Evolutionary conservation across 2,113 vertebrate genomes (phyloP), one percentile per base, ranked within the genome.

Genomic region (Onychostoma macrolepis): DNA sequence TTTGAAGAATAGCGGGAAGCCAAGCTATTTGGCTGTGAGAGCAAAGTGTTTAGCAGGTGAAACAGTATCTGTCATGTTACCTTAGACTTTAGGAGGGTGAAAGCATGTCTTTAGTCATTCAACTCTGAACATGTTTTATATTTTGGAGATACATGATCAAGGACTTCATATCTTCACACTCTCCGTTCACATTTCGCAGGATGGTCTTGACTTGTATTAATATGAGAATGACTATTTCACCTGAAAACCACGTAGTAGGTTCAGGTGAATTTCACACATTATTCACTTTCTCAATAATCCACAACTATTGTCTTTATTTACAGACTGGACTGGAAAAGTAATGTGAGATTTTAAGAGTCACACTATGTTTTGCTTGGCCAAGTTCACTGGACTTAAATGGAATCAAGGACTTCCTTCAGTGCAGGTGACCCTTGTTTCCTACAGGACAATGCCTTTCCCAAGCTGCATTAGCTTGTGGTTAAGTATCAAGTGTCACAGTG

Each of bases 361-460:
- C 53, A 80, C 30, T 10, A 80, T 93, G 92, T 93, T 94, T 91
- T 92, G 89, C 90, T 94, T 93, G 88, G 89, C 89, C 90, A 92
- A 92, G 91, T 92, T 92, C 91, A 90, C 83, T 91, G 90, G 91
- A 92, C 90, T 91, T 91, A 86, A 94, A 94, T 92, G 90, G 89
- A 92, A 88, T 28, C 77, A 89, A 90, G 89, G 79, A 84, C 87
- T 90, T 87, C 90, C 88, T 90, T 91, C 85, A 89, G 74, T 83
- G 87, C 88, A 92, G 88, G 89, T 91, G 85, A 93, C 88, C 89
- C 91, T 67, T 88, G 87, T 84, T 92, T 93, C 92, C 91, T 89
- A 87, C 78, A 78, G 87, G 79, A 88, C 45, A 63, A 83, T 86
- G 84, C 79, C 79, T 86, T 87, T 78, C 83, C 87, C 33, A 56